Evolutionary conservation across 1,140 invertebrate species (phyloP).

Genomic region (Drosophila pseudoobscura): DNA sequence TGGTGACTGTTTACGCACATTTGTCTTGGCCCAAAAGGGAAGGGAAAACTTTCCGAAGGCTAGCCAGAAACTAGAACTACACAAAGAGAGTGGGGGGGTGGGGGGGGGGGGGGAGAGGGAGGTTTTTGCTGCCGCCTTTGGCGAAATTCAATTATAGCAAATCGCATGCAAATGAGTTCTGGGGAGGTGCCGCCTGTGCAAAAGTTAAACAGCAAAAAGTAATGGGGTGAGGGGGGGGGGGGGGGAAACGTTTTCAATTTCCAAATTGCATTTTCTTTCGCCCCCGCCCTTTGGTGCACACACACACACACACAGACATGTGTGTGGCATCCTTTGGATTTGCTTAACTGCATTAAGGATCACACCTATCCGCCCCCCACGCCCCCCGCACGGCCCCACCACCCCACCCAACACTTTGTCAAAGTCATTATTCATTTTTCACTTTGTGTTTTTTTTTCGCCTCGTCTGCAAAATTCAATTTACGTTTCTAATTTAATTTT

Average conservation of each 20-base stretch:
- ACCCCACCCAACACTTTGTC: not conserved
- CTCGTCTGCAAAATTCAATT: constrained; percentile 71
- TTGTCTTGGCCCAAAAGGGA: constrained; percentile 50
- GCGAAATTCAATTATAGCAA: constrained; percentile 75
- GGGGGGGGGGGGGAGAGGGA: not conserved
- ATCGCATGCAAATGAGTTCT: constrained; percentile 72
- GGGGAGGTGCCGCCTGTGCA: constrained; percentile 18
- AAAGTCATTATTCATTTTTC: constrained; percentile 68
- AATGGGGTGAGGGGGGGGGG: not conserved
- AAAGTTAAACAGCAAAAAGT: constrained; percentile 67
- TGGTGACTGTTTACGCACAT: constrained; percentile 64
- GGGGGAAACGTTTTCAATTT: constrained; percentile 64
- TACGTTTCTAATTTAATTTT: constrained; percentile 74
- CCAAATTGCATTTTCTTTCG: constrained; percentile 63
- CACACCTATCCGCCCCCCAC: constrained; percentile 20
- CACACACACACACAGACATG: not conserved
- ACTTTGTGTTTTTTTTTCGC: constrained; percentile 67
- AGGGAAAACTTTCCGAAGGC: constrained; percentile 56
- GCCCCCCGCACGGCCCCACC: too few species aligned
- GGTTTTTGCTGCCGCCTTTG: constrained; percentile 44
- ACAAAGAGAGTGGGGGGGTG: not conserved
- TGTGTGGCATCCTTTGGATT: constrained; percentile 23
- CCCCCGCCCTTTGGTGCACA: constrained; percentile 9
- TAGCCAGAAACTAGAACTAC: constrained; percentile 45
- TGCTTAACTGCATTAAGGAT: constrained; percentile 57